Conservation (phyloP, 2,888 invertebrate genomes). For the Leptothorax acervorum region DNA sequence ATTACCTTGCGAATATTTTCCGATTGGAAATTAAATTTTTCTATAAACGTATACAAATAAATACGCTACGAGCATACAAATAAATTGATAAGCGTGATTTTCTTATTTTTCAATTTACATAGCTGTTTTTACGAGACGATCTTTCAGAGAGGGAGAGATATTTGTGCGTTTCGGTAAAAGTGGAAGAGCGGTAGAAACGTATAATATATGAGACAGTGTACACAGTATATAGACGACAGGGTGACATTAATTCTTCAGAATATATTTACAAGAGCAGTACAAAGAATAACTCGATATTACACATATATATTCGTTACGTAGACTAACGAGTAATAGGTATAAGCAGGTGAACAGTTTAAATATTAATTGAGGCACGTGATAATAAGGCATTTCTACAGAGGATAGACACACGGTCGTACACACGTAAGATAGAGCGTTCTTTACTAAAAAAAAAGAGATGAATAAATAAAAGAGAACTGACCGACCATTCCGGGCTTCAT, state of each 20-base stretch:
- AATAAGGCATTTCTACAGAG: constrained; percentile 83
- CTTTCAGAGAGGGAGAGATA: background rate
- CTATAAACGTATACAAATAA: background rate
- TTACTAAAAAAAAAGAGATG: background rate
- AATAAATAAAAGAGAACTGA: background rate
- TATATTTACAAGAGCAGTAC: constrained; percentile 83
- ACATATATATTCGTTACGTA: constrained; percentile 80
- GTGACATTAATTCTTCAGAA: constrained; percentile 81
- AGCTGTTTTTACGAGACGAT: constrained; percentile 5
- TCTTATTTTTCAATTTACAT: background rate
- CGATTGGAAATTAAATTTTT: background rate
- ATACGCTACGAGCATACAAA: background rate
- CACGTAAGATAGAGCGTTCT: constrained; percentile 65
- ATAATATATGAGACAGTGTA: constrained; percentile 30
- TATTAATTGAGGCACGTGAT: constrained; percentile 83
- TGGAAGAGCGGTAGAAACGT: constrained; percentile 23
- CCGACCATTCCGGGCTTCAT: background rate
- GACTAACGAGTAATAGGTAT: constrained; percentile 78
- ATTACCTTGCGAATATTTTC: background rate
- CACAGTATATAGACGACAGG: constrained; percentile 59
- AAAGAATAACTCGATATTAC: constrained; percentile 83
- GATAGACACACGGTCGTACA: constrained; percentile 73
- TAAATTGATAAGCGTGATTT: background rate
- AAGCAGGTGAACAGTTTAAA: constrained; percentile 82
- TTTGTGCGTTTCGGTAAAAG: background rate